A percentile compares a stretch with the other conserved stretches of the same genome.
Conservation (phyloP, 2,113 vertebrate genomes). For the Dermatemys mawii region DNA sequence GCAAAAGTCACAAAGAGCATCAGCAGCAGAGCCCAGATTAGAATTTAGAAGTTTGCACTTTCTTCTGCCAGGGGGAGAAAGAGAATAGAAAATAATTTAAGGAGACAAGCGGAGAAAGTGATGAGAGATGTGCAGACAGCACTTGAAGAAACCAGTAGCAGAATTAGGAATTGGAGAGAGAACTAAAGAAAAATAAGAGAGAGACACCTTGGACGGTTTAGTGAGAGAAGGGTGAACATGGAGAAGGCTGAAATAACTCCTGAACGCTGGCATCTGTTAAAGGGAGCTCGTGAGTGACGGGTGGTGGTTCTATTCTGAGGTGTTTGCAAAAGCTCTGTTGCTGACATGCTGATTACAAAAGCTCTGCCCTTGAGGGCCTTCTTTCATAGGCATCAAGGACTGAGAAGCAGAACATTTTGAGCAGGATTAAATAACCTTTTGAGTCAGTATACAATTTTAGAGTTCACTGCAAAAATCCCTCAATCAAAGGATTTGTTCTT, state of each 20-base stretch:
- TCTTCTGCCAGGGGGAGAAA: neutral
- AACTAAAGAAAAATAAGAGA: neutral
- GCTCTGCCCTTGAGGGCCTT: neutral
- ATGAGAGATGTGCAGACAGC: too few species aligned
- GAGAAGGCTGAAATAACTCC: neutral
- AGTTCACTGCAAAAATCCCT: neutral
- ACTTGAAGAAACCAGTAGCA: neutral
- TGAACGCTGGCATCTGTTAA: neutral
- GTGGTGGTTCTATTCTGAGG: neutral
- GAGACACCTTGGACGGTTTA: neutral
- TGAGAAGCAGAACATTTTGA: neutral
- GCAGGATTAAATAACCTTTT: neutral
- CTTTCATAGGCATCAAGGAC: neutral
- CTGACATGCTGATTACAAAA: neutral
- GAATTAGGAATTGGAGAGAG: neutral
- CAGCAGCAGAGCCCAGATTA: fast-evolving
- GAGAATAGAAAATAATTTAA: neutral
- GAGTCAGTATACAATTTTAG: neutral
- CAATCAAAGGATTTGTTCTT: neutral
- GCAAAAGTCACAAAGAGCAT: neutral
- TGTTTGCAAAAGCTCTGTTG: neutral
- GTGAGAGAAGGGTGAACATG: neutral
- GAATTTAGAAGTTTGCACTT: neutral
- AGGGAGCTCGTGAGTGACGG: neutral
- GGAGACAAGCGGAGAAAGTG: too few species aligned